Base-by-base conservation (phyloP, 2,113 vertebrate genomes). In the Struthidea cinerea region DNA sequence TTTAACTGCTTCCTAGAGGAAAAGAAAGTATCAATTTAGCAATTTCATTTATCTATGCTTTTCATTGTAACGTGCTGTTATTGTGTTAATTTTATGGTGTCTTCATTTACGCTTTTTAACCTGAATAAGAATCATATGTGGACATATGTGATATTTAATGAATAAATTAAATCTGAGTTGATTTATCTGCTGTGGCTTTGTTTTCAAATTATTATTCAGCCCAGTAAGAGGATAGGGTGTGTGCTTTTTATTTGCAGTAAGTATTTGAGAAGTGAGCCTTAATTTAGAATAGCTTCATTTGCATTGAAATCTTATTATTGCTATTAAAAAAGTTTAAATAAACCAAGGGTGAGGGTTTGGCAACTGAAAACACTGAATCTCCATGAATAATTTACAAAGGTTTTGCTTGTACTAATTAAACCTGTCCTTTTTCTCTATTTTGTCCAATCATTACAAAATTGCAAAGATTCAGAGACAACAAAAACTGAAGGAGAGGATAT, bases 131-230 rank as follows among this genome's bases (percentile, higher is more conserved):
- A 76, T 42, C 23, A 80, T 94, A 57, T 92, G 68, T 60, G 65
- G 52, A 89, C 47, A 84, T 90, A 88, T 41, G 76, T 82, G 64
- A 80, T 42, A 90, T 56, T 93, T 95, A 84, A 89, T 89, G 53
- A 94, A 94, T 52, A 96, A 97, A 96, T 83, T 94, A 96, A 90
- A 95, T 83, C 33, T 89, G 73, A 95, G 64, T 94, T 86, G 50
- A 92, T 97, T 95, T 97, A 93, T 96, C 61, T 42, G 9, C 80
- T 91, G n/a, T 74, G 85, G 44, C 33, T 96, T 84, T 89, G 87
- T 86, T 94, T 97, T 94, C 74, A 93, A 90, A 89, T 78, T 90
- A 55, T 47, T 93, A 5, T 93, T 94, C 80, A 90, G 57, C n/a
- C 83, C 70, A 87, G 50, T 94, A 96, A 85, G 90, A 68, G 6